Conservation (phyloP, 2,797 vertebrate genomes). For the Spea hammondii region DNA sequence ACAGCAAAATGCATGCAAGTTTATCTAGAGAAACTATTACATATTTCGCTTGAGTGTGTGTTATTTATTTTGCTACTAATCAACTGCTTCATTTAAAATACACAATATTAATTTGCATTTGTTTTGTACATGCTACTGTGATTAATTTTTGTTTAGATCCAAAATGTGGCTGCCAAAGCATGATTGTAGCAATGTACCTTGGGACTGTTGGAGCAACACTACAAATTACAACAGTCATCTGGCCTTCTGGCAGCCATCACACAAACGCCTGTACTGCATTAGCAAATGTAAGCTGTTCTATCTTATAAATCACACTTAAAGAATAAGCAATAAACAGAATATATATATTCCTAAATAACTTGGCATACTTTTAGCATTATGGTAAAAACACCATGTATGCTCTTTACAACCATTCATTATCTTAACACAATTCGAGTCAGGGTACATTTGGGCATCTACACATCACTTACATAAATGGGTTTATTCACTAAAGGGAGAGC, state of each 20-base stretch:
- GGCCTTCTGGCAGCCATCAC: not conserved
- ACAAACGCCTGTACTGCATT: too few species aligned
- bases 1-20: not conserved
- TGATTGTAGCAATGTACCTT: slow-evolving; percentile 1
- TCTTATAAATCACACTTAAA: too few species aligned
- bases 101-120: slow-evolving; percentile 15
- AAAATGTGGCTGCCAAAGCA: slow-evolving; percentile 13
- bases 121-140: not conserved
- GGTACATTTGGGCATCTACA: too few species aligned
- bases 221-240: slow-evolving; percentile 15
- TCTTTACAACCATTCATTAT: too few species aligned
- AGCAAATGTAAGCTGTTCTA: too few species aligned
- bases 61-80: slow-evolving; percentile 14
- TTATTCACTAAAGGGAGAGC: too few species aligned
- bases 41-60: slow-evolving; percentile 7
- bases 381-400: too few species aligned
- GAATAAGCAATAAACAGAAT: too few species aligned
- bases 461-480: too few species aligned
- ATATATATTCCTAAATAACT: too few species aligned
- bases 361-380: too few species aligned
- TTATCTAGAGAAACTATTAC: not conserved
- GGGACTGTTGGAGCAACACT: not conserved
- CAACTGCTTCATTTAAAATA: not conserved
- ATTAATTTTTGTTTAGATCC: slow-evolving; percentile 12
- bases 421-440: too few species aligned